Evolutionary conservation across 2,797 vertebrate species (phyloP), one percentile per base, ranked within the genome.

Genomic region (Glyptemys insculpta): DNA sequence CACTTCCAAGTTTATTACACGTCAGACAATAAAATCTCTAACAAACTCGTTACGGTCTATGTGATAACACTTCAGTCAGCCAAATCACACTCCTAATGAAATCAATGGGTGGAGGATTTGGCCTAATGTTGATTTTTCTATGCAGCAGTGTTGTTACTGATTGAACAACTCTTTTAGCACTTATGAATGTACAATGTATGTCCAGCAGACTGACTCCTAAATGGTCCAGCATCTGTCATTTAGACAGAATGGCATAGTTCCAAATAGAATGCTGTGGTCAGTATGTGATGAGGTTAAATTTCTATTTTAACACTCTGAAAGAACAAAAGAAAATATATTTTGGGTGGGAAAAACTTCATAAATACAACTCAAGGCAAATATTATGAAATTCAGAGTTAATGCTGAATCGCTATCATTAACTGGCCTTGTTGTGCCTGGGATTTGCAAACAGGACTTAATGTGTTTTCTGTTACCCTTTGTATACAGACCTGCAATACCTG

Each of bases 401-500:
- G 18, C 54, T 49, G 52, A 8, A 3, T 31, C 12, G 16, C 15
- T 76, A 10, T 78, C 74, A 29, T 78, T 31, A 78, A 78, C 44
- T 78, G 44, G 27, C 44, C 3, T 47, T 29, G 44, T 47, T 29
- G 8, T 1, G 21, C 6, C 14, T 31, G 57, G 27, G 27, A 31
- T 56, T 18, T 5, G 14, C 21, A 54, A 57, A 79, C 16, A 50
- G 53, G 27, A 25, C 50, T 53, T 29, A 1, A 25, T 47, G 21
- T 76, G 14, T 76, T 76, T 44, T 29, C 44, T 9, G 5, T 47
- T 29, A 47, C 14, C n/a, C 23, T 16, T 65, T 27, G 18, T 2
- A 0, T 12, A 11, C 12, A 83, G 12, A 1, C 2, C 65, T 25
- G 12, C 3, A 16, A 4, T 8, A 8, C 29, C 5, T 29, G 10